These are phyloP conservation scores for Cheirogaleus medius DNA, from an alignment of 2,113 vertebrate species.

Conservation along the genomic window DNA sequence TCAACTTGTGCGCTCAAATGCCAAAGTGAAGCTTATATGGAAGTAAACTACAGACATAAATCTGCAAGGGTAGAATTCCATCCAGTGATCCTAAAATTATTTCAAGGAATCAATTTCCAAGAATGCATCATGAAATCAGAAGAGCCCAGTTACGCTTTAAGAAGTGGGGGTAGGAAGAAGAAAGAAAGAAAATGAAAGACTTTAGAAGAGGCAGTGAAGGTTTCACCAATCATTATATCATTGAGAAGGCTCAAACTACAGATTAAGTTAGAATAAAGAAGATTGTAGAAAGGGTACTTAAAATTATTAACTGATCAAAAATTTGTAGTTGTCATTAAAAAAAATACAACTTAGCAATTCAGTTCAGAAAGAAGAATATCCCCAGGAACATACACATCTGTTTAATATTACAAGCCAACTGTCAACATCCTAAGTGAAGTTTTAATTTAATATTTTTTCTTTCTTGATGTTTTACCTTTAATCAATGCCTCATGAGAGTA, in stretches of 20 bases:
- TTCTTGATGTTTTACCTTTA: conserved; percentile 99
- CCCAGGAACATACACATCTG: conserved; percentile 95
- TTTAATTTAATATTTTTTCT: conserved; percentile 99
- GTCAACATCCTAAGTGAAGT: conserved; percentile 97
- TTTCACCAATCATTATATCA: conserved; percentile 34
- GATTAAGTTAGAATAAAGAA: conserved; percentile 73
- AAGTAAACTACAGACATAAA: conserved; percentile 53
- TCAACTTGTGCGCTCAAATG: conserved; percentile 11
- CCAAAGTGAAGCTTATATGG: neutral
- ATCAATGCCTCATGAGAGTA: conserved; percentile 97
- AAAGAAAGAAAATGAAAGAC: conserved; percentile 61
- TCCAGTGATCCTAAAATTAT: conserved; percentile 56
- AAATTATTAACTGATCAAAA: conserved; percentile 87
- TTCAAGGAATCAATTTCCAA: conserved; percentile 71
- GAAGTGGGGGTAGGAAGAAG: neutral
- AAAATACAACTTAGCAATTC: conserved; percentile 83
- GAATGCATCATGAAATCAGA: conserved; percentile 68
- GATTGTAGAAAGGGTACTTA: conserved; percentile 77
- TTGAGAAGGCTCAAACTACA: conserved; percentile 51
- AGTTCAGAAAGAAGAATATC: conserved; percentile 89
- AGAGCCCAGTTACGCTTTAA: conserved; percentile 45
- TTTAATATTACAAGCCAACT: conserved; percentile 96
- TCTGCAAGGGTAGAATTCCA: conserved; percentile 40
- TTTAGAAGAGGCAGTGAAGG: conserved; percentile 45
- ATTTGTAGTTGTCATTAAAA: conserved; percentile 89